Evolutionary conservation across 2,113 vertebrate genomes (phyloP), one percentile per base, ranked within the genome.

Genomic region (Salvelinus sp.): DNA sequence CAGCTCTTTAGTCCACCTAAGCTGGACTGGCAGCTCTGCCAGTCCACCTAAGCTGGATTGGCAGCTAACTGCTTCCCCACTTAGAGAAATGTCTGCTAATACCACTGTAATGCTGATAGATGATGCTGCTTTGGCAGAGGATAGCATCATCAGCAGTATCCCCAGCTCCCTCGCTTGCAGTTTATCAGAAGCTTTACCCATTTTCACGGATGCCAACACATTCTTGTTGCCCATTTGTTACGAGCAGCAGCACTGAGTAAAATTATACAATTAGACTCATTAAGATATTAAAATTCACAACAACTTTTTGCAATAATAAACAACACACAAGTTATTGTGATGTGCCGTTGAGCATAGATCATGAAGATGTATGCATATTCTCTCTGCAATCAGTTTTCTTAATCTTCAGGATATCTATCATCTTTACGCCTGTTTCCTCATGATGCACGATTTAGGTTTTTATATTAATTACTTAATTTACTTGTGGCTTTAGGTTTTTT

Each of bases 101-200:
- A 20, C 72, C 18, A 12, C 16, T 4, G 18, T 73, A 63, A 73
- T 73, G 28, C 72, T 68, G 69, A 80, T 72, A 80, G 73, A 80
- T 76, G 60, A 78, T 70, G 78, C 48, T 30, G 50, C 72, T 66
- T 47, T 3, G 62, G 72, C 48, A 62, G 30, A 66, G 44, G 64
- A 54, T 9, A 57, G 63, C 69, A 71, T 48, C 48, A 58, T 50
- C 57, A 82, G 76, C 74, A 27, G 22, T 47, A 18, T 50, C 60
- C 70, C 65, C 16, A 71, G 69, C 73, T 67, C 67, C 58, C 62
- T 69, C 23, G 30, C 20, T 69, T 60, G 22, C 57, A 38, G 72
- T 77, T 77, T 68, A 65, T 58, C 50, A 68, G 66, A 14, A 16
- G 54, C 54, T 57, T 20, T 20, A 57, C 54, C 27, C 50, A 16